phyloP scores from a whole-genome alignment of 2,888 invertebrate genomes.

The Eupsilia transversa region DNA sequence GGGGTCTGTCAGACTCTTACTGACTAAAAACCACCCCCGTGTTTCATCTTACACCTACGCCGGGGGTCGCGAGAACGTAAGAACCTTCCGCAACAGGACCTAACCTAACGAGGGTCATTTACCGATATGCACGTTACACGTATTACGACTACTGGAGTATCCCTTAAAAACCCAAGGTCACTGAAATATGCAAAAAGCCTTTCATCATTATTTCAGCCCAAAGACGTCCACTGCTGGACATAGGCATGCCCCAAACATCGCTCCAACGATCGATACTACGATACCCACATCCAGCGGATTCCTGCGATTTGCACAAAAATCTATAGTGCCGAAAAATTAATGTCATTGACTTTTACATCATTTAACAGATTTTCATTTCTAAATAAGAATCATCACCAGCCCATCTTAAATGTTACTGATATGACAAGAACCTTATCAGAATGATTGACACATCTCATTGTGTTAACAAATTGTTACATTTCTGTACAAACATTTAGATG shows the following conservation, averaged over 20 bases:
- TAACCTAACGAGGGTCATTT: too few species aligned
- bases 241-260: neutral
- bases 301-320: neutral
- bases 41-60: too few species aligned
- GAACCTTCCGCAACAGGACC: too few species aligned
- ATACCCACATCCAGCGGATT: neutral
- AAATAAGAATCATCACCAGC: conserved; percentile 32
- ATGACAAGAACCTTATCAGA: conserved; percentile 50
- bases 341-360: conserved; percentile 2
- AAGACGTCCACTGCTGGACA: neutral
- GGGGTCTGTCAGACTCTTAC: too few species aligned
- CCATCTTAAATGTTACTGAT: conserved; percentile 38
- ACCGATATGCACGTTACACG: neutral
- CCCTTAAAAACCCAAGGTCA: neutral
- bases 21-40: too few species aligned
- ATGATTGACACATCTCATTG: conserved; percentile 55
- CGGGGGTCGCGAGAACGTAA: too few species aligned
- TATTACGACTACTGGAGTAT: neutral
- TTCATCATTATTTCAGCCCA: neutral
- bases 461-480: conserved; percentile 36
- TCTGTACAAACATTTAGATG: conserved; percentile 40
- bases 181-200: neutral
- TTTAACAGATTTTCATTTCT: conserved; percentile 2
- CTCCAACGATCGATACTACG: neutral
- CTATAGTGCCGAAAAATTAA: neutral